Conservation (phyloP, 2,113 vertebrate species). For the Mellivora capensis region DNA sequence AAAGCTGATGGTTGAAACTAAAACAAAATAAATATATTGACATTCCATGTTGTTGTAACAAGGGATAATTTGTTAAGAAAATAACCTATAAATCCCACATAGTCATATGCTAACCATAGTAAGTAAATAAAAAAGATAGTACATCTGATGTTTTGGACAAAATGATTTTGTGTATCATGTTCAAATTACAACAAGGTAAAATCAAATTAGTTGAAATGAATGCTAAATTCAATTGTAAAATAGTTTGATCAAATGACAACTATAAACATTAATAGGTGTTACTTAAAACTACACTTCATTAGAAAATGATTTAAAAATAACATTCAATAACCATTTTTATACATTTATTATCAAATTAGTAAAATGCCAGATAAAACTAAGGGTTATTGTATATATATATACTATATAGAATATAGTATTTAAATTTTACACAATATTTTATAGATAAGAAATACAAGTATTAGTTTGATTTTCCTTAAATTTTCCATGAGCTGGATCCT, state of each 20-base stretch:
- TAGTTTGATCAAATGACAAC: background rate
- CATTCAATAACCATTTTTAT: background rate
- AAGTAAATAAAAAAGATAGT: background rate
- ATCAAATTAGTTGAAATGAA: background rate
- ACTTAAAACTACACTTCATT: background rate
- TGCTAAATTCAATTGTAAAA: background rate
- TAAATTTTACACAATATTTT: background rate
- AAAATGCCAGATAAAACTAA: background rate
- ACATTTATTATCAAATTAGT: background rate
- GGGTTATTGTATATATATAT: background rate
- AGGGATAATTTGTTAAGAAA: background rate
- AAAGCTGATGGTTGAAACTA: background rate
- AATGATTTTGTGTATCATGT: background rate
- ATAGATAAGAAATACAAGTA: background rate
- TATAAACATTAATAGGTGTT: background rate
- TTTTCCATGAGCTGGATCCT: background rate
- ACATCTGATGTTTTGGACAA: background rate
- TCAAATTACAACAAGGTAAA: background rate
- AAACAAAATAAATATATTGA: background rate
- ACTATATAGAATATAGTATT: background rate
- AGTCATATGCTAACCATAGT: background rate
- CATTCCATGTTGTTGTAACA: background rate
- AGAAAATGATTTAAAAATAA: background rate
- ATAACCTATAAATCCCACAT: background rate
- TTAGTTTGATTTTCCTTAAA: background rate